A percentile compares a stretch with the other conserved stretches of the same genome.
These are phyloP conservation scores for Australoheros facetus DNA, from an alignment of 2,797 vertebrate genomes.

Conservation along the genomic window DNA sequence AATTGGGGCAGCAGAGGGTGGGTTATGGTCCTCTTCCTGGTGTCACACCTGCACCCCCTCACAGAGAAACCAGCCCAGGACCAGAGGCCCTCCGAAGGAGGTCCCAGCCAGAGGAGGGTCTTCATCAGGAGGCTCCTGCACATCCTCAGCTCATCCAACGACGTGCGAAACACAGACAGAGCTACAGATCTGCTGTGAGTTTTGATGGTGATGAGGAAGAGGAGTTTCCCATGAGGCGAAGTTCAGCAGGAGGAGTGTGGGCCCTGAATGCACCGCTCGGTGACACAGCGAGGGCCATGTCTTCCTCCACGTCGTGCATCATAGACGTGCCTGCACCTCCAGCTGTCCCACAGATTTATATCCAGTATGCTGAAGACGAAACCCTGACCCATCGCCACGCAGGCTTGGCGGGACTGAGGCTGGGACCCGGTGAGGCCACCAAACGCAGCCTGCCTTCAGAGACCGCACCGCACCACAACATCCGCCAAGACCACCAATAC, in stretches of 20 bases:
- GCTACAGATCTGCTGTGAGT: constrained; percentile 65
- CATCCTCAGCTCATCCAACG: not conserved
- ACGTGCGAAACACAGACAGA: constrained; percentile 40
- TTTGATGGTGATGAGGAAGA: constrained; percentile 47
- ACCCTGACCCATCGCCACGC: not conserved
- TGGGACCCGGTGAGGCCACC: not conserved
- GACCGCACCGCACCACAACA: not conserved
- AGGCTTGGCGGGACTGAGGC: constrained; percentile 20
- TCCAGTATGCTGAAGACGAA: constrained; percentile 50
- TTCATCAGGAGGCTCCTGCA: not conserved
- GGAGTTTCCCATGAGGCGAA: not conserved
- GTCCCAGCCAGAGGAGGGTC: not conserved
- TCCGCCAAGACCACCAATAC: not conserved
- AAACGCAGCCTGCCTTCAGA: constrained; percentile 35
- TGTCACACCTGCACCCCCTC: not conserved
- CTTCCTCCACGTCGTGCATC: constrained; percentile 53
- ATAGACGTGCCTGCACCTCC: constrained; percentile 2
- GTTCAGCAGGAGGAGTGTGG: constrained; percentile 26
- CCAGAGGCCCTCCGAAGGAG: not conserved
- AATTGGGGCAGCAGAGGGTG: not conserved
- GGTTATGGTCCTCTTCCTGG: not conserved
- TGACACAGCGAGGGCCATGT: constrained; percentile 16
- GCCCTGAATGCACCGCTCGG: constrained; percentile 12
- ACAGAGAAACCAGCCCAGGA: not conserved
- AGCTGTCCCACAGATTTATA: constrained; percentile 62